These are phyloP conservation scores for Poeciliopsis retropinna DNA, from an alignment of 2,113 vertebrate genomes.

Conservation along the genomic window DNA sequence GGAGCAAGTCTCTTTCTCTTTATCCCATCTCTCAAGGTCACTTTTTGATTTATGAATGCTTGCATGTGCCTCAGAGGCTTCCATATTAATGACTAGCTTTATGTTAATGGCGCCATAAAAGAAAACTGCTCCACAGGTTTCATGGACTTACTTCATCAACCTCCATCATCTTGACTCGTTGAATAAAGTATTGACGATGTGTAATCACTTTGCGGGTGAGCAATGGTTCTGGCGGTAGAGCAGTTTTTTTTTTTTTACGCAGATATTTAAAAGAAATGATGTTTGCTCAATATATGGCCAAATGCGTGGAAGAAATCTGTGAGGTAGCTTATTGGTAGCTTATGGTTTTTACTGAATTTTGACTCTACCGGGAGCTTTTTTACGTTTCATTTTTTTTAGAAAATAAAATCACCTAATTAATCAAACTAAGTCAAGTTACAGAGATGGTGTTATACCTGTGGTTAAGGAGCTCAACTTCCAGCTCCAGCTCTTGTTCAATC, in stretches of 20 bases:
- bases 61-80: slow-evolving; percentile 20
- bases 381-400: too few species aligned
- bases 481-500: too few species aligned
- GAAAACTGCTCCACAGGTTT: slow-evolving; percentile 39
- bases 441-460: too few species aligned
- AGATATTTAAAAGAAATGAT: neutral
- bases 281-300: too few species aligned
- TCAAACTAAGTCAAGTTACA: too few species aligned
- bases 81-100: slow-evolving; percentile 51
- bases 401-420: too few species aligned
- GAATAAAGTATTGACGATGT: neutral
- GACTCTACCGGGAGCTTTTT: too few species aligned
- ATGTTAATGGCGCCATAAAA: slow-evolving; percentile 38
- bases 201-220: neutral
- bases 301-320: too few species aligned
- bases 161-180: slow-evolving; percentile 20
- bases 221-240: neutral
- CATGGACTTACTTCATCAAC: slow-evolving; percentile 11
- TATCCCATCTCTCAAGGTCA: slow-evolving; percentile 35
- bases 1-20: slow-evolving; percentile 14
- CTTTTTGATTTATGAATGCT: slow-evolving; percentile 36
- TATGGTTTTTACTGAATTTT: too few species aligned
- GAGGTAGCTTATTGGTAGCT: too few species aligned
- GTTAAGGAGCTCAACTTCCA: too few species aligned
- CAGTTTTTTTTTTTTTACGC: neutral